These are phyloP conservation scores for Macaria liturata DNA, from an alignment of 2,888 invertebrate species.

Conservation along the genomic window DNA sequence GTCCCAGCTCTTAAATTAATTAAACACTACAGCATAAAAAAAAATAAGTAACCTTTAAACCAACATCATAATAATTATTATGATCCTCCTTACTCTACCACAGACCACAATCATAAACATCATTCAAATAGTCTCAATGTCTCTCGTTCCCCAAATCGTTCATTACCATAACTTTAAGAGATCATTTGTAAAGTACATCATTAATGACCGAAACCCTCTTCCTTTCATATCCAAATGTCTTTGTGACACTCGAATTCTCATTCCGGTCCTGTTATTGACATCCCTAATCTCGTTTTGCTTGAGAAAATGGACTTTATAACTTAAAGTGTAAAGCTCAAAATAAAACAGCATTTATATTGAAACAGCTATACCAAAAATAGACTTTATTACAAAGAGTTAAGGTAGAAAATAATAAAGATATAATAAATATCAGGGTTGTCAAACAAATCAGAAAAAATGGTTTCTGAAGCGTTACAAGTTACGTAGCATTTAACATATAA, in stretches of 20 bases:
- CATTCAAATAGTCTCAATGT: background rate
- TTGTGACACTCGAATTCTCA: conserved; percentile 24
- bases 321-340: background rate
- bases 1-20: too few relatives aligned
- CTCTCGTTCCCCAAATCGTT: conserved; percentile 6
- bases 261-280: conserved; percentile 15
- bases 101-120: background rate
- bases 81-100: background rate
- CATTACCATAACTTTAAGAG: conserved; percentile 4
- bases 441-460: conserved; percentile 3
- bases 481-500: conserved; percentile 11
- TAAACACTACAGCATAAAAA: too few relatives aligned
- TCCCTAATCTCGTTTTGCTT: conserved; percentile 4
- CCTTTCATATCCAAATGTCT: conserved; percentile 19
- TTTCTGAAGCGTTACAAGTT: conserved; percentile 6
- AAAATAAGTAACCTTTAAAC: too few relatives aligned
- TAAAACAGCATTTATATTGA: background rate
- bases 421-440: background rate
- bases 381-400: background rate
- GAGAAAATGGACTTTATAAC: conserved; percentile 1
- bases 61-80: too few relatives aligned
- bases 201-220: conserved; percentile 18
- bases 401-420: background rate
- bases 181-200: conserved; percentile 11
- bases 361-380: background rate